Base-by-base conservation (phyloP, 1,140 invertebrate species). In the Drosophila pallidifrons region DNA sequence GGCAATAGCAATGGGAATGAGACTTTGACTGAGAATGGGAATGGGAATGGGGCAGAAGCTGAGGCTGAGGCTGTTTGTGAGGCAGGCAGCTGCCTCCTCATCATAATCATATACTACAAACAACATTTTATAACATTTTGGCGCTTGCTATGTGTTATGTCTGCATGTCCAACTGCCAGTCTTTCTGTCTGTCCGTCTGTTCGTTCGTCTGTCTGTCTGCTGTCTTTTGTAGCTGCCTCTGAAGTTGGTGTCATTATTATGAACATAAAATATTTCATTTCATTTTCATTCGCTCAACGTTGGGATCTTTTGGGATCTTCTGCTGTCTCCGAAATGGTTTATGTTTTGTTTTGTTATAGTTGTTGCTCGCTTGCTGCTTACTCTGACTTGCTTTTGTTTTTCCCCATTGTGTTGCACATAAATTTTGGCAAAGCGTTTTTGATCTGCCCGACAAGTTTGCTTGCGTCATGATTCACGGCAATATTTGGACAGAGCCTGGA, bases 181-280 rank as follows among this genome's bases (percentile, higher is more conserved):
- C 52, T 7, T n/a, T 57, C 41, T 5, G 25, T 46, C 61, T 15
- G 16, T 52, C 13, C 1, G 11, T 52, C 46, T 13, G 46, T 15
- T n/a, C 15, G 15, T n/a, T n/a, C 8, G 32, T 51, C 30, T 16
- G 54, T 55, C 41, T 20, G 38, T 13, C 51, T 20, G 51, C 51
- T 20, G 51, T 47, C 16, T 60, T 25, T 46, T 57, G 58, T 45
- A 38, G 32, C 67, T 77, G 79, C 65, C 61, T 71, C 66, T 61
- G 77, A 79, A 77, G 74, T 76, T 89, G 85, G 83, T 88, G 83
- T 88, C 83, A 88, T 88, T 88, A 88, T 88, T 88, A 88, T 88
- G 83, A 81, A 63, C 85, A 88, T 88, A 88, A 88, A 88, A 89
- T 85, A 87, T 83, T 83, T 87, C 80, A 82, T 82, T 82, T 72